Percentiles rank a stretch among this genome's conserved stretches.
Evolutionary conservation across 2,888 invertebrate species (phyloP).

Genomic region (Oxytorus armatus): DNA sequence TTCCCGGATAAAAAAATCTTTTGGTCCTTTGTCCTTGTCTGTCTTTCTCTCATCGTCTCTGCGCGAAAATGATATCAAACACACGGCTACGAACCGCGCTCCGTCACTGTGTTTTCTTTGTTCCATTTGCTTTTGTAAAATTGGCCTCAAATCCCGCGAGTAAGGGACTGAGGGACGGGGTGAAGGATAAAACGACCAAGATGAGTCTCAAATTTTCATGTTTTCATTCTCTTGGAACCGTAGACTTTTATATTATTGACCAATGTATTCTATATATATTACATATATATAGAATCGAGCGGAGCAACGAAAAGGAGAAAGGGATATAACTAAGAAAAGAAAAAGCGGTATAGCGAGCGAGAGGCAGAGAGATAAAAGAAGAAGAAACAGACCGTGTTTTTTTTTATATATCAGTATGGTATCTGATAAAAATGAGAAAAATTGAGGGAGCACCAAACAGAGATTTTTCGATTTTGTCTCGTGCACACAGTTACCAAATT

Average conservation of each 20-base stretch:
- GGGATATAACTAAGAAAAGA: slow-evolving; percentile 19
- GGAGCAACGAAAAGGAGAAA: slow-evolving; percentile 31
- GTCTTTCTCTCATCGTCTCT: background rate
- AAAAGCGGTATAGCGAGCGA: slow-evolving; percentile 25
- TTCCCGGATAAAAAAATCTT: too few relatives aligned
- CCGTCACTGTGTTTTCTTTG: background rate
- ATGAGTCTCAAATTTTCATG: slow-evolving; percentile 31
- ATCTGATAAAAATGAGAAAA: too few relatives aligned
- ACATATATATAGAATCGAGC: slow-evolving; percentile 17
- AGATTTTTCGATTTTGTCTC: slow-evolving; percentile 32
- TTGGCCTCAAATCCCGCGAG: background rate
- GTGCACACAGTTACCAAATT: slow-evolving; percentile 28
- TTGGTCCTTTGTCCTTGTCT: slow-evolving; percentile 1
- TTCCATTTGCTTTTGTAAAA: slow-evolving; percentile 14
- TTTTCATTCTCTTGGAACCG: slow-evolving; percentile 21
- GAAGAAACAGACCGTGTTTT: background rate
- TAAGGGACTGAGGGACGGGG: too few relatives aligned
- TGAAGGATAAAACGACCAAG: background rate
- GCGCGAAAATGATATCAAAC: background rate
- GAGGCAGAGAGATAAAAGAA: background rate
- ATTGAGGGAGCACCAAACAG: slow-evolving; percentile 10
- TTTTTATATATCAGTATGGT: too few relatives aligned
- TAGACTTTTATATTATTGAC: slow-evolving; percentile 25
- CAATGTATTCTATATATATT: background rate
- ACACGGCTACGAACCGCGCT: background rate